These are phyloP conservation scores for Sphecodes monilicornis DNA, from an alignment of 2,888 invertebrate species.

Conservation along the genomic window DNA sequence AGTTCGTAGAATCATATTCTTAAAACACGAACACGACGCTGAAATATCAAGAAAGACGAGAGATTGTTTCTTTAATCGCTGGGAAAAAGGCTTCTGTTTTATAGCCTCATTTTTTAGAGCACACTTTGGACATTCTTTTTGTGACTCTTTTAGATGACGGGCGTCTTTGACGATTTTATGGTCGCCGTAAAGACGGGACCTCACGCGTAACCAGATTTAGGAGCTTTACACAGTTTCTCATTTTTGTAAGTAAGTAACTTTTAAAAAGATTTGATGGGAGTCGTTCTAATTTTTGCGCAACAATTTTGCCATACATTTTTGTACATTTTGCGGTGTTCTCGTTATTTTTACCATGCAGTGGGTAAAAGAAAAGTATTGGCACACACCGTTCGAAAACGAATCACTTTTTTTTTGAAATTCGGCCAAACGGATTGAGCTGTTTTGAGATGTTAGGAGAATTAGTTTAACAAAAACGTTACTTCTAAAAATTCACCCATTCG, in stretches of 20 bases:
- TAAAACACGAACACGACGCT: too few relatives aligned
- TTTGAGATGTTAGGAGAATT: too few relatives aligned
- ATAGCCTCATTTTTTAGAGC: background rate
- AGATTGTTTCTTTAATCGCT: background rate
- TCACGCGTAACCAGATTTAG: background rate
- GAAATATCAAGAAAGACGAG: constrained; percentile 30
- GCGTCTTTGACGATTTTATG: background rate
- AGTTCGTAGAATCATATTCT: background rate
- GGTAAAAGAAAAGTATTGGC: too few relatives aligned
- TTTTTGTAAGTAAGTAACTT: background rate
- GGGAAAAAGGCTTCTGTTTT: background rate
- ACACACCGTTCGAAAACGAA: too few relatives aligned
- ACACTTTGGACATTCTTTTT: background rate
- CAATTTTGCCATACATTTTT: too few relatives aligned
- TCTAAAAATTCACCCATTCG: too few relatives aligned
- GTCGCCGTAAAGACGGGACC: background rate
- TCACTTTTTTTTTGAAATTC: too few relatives aligned
- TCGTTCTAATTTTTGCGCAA: too few relatives aligned
- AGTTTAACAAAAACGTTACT: too few relatives aligned
- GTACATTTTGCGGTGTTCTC: too few relatives aligned
- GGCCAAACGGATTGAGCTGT: too few relatives aligned
- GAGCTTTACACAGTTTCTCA: background rate
- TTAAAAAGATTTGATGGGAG: background rate
- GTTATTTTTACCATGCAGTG: too few relatives aligned
- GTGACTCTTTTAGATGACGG: background rate